phyloP scores from a whole-genome alignment of 1,140 invertebrate genomes.

The Grapholita molesta region DNA sequence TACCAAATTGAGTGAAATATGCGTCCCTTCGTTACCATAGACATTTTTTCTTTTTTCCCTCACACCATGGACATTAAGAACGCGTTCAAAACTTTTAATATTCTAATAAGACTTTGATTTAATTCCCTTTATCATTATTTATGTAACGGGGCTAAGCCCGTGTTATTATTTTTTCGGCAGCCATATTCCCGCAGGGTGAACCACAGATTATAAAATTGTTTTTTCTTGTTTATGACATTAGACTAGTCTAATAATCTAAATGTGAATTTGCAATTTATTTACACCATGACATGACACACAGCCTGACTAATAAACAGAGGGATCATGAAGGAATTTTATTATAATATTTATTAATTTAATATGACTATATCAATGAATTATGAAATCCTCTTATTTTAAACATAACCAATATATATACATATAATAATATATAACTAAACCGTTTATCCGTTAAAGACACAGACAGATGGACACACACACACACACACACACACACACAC shows the following conservation, averaged over 20 bases:
- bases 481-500: too few species aligned
- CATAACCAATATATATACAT: too few species aligned
- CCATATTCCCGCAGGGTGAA: slow-evolving; percentile 33
- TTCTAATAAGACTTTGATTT: slow-evolving; percentile 76
- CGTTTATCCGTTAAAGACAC: too few species aligned
- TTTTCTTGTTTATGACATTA: slow-evolving; percentile 1
- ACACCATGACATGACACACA: background rate
- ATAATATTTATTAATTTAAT: too few species aligned
- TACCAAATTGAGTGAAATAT: slow-evolving; percentile 75
- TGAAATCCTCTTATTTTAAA: too few species aligned
- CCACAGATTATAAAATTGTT: slow-evolving; percentile 1
- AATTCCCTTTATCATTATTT: slow-evolving; percentile 77
- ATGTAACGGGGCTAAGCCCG: slow-evolving; percentile 69
- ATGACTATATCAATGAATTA: too few species aligned
- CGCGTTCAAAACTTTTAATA: slow-evolving; percentile 73
- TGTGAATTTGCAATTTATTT: background rate
- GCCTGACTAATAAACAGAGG: background rate
- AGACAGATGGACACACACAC: too few species aligned
- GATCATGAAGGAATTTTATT: background rate
- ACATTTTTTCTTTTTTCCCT: background rate
- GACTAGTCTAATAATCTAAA: background rate
- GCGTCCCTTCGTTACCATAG: slow-evolving; percentile 45
- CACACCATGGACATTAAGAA: slow-evolving; percentile 70
- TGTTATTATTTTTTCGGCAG: slow-evolving; percentile 64
- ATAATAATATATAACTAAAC: too few species aligned